Percentiles rank a stretch among this genome's conserved stretches.
phyloP scores from a whole-genome alignment of 2,113 vertebrate genomes.

The Trichechus manatus region DNA sequence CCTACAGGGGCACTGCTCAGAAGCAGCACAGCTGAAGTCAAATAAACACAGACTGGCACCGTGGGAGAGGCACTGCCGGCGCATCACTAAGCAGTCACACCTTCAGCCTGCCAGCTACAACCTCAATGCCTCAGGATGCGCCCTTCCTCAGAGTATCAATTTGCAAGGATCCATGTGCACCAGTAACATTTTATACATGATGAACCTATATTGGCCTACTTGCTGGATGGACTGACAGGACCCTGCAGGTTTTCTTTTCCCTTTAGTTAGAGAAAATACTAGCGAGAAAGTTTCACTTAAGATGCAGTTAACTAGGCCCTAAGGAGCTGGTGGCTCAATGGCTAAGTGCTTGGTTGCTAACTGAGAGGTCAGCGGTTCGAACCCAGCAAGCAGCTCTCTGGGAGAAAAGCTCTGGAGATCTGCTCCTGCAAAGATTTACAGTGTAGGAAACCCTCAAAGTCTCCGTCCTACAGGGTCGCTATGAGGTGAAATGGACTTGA shows the following conservation, averaged over 20 bases:
- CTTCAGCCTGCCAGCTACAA: background rate
- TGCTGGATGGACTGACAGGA: background rate
- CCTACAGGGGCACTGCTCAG: background rate
- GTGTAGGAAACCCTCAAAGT: too few species aligned
- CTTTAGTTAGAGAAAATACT: background rate
- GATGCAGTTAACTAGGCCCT: background rate
- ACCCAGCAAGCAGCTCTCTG: too few species aligned
- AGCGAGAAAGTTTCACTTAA: background rate
- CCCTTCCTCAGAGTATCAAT: background rate
- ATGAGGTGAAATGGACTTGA: too few species aligned
- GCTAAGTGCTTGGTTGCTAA: background rate
- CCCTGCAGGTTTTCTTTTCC: background rate
- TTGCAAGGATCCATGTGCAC: background rate
- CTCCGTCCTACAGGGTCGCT: too few species aligned
- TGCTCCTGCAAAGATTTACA: too few species aligned
- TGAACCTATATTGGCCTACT: background rate
- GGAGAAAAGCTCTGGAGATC: too few species aligned
- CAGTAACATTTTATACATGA: background rate
- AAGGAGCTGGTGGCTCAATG: background rate
- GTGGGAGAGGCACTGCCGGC: background rate
- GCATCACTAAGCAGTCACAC: accelerated
- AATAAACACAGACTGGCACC: background rate
- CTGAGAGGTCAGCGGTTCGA: background rate
- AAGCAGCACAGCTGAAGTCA: background rate
- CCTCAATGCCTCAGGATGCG: accelerated